Evolutionary conservation across 1,140 invertebrate genomes (phyloP).

Genomic region (Cotesia chilonis): DNA sequence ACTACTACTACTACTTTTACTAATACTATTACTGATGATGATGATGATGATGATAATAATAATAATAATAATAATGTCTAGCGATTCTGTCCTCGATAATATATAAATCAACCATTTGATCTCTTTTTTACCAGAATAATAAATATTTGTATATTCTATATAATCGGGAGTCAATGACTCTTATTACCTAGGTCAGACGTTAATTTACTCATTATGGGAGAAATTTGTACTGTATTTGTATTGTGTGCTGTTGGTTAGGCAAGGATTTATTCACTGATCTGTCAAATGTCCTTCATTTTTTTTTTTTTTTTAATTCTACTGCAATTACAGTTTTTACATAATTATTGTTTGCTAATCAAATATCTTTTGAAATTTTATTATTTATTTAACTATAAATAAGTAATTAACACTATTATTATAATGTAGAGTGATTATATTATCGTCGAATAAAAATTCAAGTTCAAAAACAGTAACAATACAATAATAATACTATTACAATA

Average conservation of each 20-base stretch:
- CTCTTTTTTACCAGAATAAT: slow-evolving; percentile 6
- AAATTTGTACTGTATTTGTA: slow-evolving; percentile 36
- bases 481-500: too few relatives aligned
- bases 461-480: too few relatives aligned
- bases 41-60: not conserved
- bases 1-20: not conserved
- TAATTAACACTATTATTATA: too few relatives aligned
- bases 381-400: too few relatives aligned
- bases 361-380: not conserved
- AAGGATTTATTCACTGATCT: slow-evolving; percentile 46
- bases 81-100: slow-evolving; percentile 32
- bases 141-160: slow-evolving; percentile 5
- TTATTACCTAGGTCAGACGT: slow-evolving; percentile 8
- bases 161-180: slow-evolving; percentile 12
- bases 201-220: not conserved
- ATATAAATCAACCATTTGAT: slow-evolving; percentile 26
- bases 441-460: too few relatives aligned
- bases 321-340: slow-evolving; percentile 3
- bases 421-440: too few relatives aligned
- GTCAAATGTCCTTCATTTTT: slow-evolving; percentile 53
- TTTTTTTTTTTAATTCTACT: slow-evolving; percentile 51
- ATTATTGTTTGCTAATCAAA: slow-evolving; percentile 3
- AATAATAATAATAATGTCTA: slow-evolving; percentile 28
- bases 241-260: slow-evolving; percentile 24
- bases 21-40: too few relatives aligned